These are phyloP conservation scores for Chrysopa pallens DNA, from an alignment of 1,140 invertebrate species.

Conservation along the genomic window DNA sequence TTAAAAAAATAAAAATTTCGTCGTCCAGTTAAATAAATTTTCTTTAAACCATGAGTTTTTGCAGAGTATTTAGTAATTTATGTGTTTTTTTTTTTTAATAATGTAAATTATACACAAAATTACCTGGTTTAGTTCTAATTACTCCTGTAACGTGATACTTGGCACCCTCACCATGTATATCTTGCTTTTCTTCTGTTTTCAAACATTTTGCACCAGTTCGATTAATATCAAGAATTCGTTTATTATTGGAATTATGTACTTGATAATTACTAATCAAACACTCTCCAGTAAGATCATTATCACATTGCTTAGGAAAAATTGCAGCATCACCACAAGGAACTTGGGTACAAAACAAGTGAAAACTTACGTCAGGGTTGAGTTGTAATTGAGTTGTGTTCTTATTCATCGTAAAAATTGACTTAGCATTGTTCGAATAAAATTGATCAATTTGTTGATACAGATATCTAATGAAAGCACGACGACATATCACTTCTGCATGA, in stretches of 20 bases:
- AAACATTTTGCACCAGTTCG: slow-evolving; percentile 84
- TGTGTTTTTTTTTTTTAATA: too few species aligned
- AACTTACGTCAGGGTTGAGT: slow-evolving; percentile 41
- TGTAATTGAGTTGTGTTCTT: slow-evolving; percentile 20
- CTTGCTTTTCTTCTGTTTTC: slow-evolving; percentile 25
- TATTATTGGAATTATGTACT: slow-evolving; percentile 6
- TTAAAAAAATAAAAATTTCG: background rate
- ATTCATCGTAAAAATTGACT: slow-evolving; percentile 20
- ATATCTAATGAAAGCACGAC: slow-evolving; percentile 65
- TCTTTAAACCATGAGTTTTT: background rate
- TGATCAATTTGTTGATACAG: slow-evolving; percentile 43
- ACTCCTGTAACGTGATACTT: slow-evolving; percentile 54
- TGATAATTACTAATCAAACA: slow-evolving; percentile 8
- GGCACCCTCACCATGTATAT: slow-evolving; percentile 31
- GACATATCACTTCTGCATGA: slow-evolving; percentile 77
- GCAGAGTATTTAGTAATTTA: background rate
- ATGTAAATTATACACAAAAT: background rate
- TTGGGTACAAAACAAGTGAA: slow-evolving; percentile 76
- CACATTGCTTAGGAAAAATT: slow-evolving; percentile 47
- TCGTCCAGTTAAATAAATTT: background rate
- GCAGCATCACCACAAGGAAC: slow-evolving; percentile 88
- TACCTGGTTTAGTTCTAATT: slow-evolving; percentile 77
- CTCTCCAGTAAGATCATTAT: slow-evolving; percentile 18
- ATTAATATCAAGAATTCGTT: slow-evolving; percentile 36
- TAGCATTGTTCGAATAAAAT: slow-evolving; percentile 14